Percentiles rank a stretch among this genome's conserved stretches.
Conservation (phyloP, 2,888 invertebrate species). For the Lampropteryx suffumata region DNA sequence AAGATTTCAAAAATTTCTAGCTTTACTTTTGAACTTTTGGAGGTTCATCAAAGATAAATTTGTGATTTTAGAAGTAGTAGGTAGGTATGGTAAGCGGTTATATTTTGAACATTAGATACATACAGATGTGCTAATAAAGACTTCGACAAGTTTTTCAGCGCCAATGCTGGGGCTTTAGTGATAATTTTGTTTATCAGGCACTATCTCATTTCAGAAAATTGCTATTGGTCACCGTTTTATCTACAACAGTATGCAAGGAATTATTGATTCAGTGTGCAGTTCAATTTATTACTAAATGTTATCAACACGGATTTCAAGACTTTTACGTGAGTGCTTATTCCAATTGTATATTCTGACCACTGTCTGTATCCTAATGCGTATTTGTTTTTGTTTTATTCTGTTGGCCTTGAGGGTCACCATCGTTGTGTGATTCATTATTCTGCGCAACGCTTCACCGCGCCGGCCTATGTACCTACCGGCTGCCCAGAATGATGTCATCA, state of each 20-base stretch:
- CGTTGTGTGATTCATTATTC: conserved; percentile 7
- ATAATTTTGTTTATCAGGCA: too few species aligned
- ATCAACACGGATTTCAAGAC: conserved; percentile 11
- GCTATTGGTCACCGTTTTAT: conserved; percentile 6
- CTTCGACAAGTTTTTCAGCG: too few species aligned
- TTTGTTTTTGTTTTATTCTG: conserved; percentile 1
- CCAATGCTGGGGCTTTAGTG: not conserved
- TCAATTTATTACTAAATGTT: conserved; percentile 14
- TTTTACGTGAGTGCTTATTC: conserved; percentile 15
- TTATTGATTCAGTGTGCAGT: conserved; percentile 2
- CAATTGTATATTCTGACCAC: not conserved
- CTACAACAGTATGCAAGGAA: not conserved
- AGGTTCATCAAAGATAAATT: too few species aligned
- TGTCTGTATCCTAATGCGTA: not conserved
- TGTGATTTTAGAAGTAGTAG: too few species aligned
- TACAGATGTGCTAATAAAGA: too few species aligned
- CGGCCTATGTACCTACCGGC: not conserved
- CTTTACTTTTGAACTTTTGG: too few species aligned
- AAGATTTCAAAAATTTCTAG: too few species aligned
- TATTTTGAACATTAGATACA: too few species aligned
- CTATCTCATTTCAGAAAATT: too few species aligned
- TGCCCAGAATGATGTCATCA: conserved; percentile 29
- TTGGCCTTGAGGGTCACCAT: conserved; percentile 8
- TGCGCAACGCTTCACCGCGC: not conserved
- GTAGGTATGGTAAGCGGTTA: too few species aligned